Conservation (phyloP, 2,797 vertebrate genomes). For the Salmo trutta region DNA sequence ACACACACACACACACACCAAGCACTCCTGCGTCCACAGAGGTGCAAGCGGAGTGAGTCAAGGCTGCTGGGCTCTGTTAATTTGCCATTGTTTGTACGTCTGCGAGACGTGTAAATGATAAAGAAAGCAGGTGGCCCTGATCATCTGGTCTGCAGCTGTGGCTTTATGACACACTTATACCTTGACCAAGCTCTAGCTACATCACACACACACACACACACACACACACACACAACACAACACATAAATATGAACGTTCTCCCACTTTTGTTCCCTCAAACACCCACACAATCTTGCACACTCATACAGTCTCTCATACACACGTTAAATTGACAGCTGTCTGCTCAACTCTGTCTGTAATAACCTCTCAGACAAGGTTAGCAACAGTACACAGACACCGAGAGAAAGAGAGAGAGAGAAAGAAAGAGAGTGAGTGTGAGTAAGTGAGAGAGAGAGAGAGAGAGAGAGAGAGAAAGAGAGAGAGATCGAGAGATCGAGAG, state of each 20-base stretch:
- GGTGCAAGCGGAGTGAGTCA: not conserved
- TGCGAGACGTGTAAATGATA: constrained; percentile 72
- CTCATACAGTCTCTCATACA: constrained; percentile 11
- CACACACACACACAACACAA: constrained; percentile 18
- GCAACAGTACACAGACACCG: constrained; percentile 33
- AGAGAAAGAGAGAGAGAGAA: not conserved
- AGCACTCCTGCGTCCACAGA: not conserved
- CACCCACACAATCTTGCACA: constrained; percentile 5
- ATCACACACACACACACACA: constrained; percentile 9
- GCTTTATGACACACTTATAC: constrained; percentile 74
- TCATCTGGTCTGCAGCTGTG: constrained; percentile 81
- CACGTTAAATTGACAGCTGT: constrained; percentile 27
- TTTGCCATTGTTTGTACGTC: constrained; percentile 78
- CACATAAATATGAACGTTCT: constrained; percentile 1
- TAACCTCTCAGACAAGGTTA: constrained; percentile 7
- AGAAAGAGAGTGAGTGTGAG: no score
- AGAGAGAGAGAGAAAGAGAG: no score
- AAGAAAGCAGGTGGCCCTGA: constrained; percentile 76
- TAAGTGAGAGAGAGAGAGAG: no score
- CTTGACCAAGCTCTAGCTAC: constrained; percentile 62
- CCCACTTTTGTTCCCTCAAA: not conserved
- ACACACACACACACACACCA: not conserved
- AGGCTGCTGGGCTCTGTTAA: constrained; percentile 58
- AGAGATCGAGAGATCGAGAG: no score
- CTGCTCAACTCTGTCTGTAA: constrained; percentile 22